phyloP scores from a whole-genome alignment of 35 echinoderm and acorn worm genomes.

The Ptychodera flava region DNA sequence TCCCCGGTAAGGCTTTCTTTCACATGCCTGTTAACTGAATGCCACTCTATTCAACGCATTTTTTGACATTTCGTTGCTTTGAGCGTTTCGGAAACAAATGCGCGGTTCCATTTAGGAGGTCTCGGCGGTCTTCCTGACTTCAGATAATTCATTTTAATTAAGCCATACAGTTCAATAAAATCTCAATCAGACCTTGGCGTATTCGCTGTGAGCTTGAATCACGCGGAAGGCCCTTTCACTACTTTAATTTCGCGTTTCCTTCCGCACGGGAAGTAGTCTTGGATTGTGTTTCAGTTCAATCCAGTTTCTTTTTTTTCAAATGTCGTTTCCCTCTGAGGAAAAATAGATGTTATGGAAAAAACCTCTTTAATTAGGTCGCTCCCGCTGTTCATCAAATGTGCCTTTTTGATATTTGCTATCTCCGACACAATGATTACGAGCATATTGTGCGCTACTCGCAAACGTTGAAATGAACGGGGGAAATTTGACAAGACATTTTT shows the following conservation, averaged over 20 bases:
- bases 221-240: neutral
- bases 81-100: neutral
- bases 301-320: neutral
- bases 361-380: neutral
- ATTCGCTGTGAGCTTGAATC: neutral
- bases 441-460: too few species aligned
- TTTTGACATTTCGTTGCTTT: neutral
- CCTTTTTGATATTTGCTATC: neutral
- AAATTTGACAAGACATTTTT: too few species aligned
- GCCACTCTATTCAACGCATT: neutral
- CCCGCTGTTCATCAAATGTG: neutral
- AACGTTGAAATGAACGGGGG: too few species aligned
- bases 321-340: too few species aligned
- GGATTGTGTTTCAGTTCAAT: neutral
- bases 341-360: too few species aligned
- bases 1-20: too few species aligned
- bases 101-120: neutral
- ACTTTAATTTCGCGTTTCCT: neutral
- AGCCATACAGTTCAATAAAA: neutral
- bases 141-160: neutral
- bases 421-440: too few species aligned
- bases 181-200: neutral
- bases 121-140: neutral
- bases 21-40: neutral
- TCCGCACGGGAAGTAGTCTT: neutral